Evolutionary conservation across 2,888 invertebrate species (phyloP).

Genomic region (Conops quadrifasciatus): DNA sequence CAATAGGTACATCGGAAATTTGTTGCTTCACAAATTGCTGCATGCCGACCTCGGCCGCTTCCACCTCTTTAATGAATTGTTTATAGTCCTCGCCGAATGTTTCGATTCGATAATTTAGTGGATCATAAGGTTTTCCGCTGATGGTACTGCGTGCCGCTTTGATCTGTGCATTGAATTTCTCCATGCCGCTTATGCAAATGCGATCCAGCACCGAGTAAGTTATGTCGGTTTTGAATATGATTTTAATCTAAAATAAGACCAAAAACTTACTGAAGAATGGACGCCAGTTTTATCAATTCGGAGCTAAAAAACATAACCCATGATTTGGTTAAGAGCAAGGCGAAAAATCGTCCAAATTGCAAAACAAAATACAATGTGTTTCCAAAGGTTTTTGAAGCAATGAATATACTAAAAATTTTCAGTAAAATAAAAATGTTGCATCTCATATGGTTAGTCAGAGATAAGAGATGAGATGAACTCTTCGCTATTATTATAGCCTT

Average conservation of each 20-base stretch:
- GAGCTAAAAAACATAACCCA: too few relatives aligned
- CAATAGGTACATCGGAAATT: slow-evolving; percentile 63
- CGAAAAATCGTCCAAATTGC: too few relatives aligned
- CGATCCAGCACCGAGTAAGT: slow-evolving; percentile 78
- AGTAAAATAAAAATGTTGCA: too few relatives aligned
- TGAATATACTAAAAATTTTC: too few relatives aligned
- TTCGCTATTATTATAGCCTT: too few relatives aligned
- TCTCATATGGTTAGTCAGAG: too few relatives aligned
- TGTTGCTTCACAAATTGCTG: slow-evolving; percentile 75
- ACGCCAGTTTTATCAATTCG: too few relatives aligned
- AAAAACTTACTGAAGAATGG: too few relatives aligned
- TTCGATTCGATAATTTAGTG: slow-evolving; percentile 78
- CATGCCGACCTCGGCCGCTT: slow-evolving; percentile 76
- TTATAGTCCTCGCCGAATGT: slow-evolving; percentile 82
- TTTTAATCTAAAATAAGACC: slow-evolving; percentile 72
- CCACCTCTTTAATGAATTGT: slow-evolving; percentile 74
- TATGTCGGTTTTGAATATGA: slow-evolving; percentile 76
- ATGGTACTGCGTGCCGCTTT: slow-evolving; percentile 73
- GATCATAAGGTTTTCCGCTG: slow-evolving; percentile 78
- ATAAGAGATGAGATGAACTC: too few relatives aligned
- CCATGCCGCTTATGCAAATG: slow-evolving; percentile 83
- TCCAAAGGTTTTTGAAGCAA: too few relatives aligned
- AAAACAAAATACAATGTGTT: too few relatives aligned
- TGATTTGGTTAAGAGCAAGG: too few relatives aligned
- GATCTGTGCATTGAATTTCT: slow-evolving; percentile 75